These are phyloP conservation scores for Neolamprologus longior DNA, from an alignment of 2,113 vertebrate genomes.

Conservation along the genomic window DNA sequence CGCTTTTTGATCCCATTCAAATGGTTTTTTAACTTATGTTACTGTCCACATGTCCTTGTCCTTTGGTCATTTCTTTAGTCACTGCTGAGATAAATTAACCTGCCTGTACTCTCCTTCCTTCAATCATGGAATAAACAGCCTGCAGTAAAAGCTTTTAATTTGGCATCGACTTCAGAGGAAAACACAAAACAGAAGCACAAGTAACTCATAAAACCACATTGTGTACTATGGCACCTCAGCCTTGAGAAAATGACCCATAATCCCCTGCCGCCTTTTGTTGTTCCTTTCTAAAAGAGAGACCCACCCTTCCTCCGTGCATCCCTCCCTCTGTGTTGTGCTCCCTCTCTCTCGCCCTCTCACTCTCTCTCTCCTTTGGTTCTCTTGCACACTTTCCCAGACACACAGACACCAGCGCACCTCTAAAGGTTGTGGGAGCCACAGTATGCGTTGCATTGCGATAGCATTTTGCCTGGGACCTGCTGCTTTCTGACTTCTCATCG, in stretches of 20 bases:
- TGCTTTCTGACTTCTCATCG: not conserved
- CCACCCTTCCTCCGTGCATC: slow-evolving; percentile 4
- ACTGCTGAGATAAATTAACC: not conserved
- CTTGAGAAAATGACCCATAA: slow-evolving; percentile 29
- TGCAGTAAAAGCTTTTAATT: slow-evolving; percentile 28
- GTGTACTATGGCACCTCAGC: not conserved
- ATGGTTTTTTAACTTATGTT: not conserved
- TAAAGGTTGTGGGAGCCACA: not conserved
- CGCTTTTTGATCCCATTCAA: not conserved
- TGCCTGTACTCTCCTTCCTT: not conserved
- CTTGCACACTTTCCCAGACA: slow-evolving; percentile 9
- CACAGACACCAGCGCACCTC: not conserved
- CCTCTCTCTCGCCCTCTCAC: not conserved
- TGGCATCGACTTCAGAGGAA: not conserved
- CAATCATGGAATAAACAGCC: not conserved
- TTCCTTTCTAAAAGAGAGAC: slow-evolving; percentile 18
- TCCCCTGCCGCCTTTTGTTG: slow-evolving; percentile 30
- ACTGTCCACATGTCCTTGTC: slow-evolving; percentile 1
- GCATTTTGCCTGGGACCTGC: not conserved
- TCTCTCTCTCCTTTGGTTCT: not conserved
- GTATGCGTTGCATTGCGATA: not conserved
- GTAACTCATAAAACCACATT: not conserved
- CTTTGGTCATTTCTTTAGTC: not conserved
- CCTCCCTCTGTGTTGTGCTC: not conserved
- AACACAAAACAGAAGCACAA: not conserved